Evolutionary conservation across 2,797 vertebrate genomes (phyloP), one percentile per base, ranked within the genome.

Genomic region (Liparis tanakae): DNA sequence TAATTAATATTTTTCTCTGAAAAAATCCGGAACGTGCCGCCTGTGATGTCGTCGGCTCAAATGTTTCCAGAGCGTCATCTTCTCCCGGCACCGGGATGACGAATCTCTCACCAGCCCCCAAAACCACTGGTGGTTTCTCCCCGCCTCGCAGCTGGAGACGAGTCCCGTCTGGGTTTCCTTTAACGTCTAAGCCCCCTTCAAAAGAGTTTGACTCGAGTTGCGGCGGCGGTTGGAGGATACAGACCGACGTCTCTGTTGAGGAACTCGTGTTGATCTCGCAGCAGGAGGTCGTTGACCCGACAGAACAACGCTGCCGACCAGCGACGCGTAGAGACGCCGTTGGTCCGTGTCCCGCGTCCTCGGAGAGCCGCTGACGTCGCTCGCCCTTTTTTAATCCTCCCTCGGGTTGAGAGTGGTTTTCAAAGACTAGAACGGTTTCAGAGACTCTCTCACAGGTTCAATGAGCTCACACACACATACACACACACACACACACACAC

Each of bases 391-490:
- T 68, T 6, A 37, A 66, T 54, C 33, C 48, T 34, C 6, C 70
- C 5, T 25, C 51, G 36, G 63, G 63, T 61, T 63, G 53, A 10
- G 18, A 71, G 53, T 51, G 53, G 68, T 68, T 71, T 72, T 58
- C 60, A 64, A 22, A 61, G 56, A 80, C 46, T 6, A 50, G 53
- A 71, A 71, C 43, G 6, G 65, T 67, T 80, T 81, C 36, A 65
- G 56, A 81, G 83, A 79, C 58, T 44, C 58, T 44, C 46, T 66
- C 76, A 68, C 80, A 78, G 80, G 80, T 90, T 81, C 70, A 62
- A 58, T 72, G 78, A 80, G 36, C 20, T 20, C 64, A 48, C 51
- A 53, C n/a, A n/a, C n/a, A n/a, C n/a, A n/a, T n/a, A n/a, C n/a
- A n/a, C n/a, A n/a, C 30, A 25, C 58, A 43, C 50, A 46, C 25